phyloP scores from a whole-genome alignment of 2,888 invertebrate genomes.

The Meghimatium bilineatum region DNA sequence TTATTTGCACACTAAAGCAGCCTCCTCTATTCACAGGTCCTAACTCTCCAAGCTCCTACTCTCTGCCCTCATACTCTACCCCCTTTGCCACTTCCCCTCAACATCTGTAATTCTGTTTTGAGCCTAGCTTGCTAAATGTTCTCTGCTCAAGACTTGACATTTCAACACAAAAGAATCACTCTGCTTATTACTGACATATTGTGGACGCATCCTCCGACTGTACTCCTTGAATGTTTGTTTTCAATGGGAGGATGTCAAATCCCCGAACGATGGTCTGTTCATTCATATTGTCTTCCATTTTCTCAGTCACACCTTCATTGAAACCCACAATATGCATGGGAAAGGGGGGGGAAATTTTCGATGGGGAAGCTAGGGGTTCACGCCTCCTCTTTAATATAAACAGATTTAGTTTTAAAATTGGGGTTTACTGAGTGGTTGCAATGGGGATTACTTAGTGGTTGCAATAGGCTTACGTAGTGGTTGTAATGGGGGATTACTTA shows the following conservation, averaged over 20 bases:
- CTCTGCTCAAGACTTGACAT: not conserved
- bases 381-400: too few species aligned
- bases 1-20: too few species aligned
- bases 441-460: too few species aligned
- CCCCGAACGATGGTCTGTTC: not conserved
- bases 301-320: not conserved
- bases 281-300: not conserved
- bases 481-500: too few species aligned
- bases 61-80: too few species aligned
- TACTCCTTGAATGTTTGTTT: not conserved
- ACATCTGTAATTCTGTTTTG: not conserved
- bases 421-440: too few species aligned
- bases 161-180: not conserved
- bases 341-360: too few species aligned
- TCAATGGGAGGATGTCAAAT: not conserved
- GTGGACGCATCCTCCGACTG: not conserved
- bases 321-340: too few species aligned
- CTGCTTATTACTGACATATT: not conserved
- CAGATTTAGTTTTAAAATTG: too few species aligned
- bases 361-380: too few species aligned
- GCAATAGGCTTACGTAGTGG: too few species aligned
- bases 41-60: not conserved
- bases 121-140: not conserved
- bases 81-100: too few species aligned
- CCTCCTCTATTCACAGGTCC: not conserved